Percentiles rank a stretch among this genome's conserved stretches.
These are phyloP conservation scores for Dufourea novaeangliae DNA, from an alignment of 1,140 invertebrate genomes.

Conservation along the genomic window DNA sequence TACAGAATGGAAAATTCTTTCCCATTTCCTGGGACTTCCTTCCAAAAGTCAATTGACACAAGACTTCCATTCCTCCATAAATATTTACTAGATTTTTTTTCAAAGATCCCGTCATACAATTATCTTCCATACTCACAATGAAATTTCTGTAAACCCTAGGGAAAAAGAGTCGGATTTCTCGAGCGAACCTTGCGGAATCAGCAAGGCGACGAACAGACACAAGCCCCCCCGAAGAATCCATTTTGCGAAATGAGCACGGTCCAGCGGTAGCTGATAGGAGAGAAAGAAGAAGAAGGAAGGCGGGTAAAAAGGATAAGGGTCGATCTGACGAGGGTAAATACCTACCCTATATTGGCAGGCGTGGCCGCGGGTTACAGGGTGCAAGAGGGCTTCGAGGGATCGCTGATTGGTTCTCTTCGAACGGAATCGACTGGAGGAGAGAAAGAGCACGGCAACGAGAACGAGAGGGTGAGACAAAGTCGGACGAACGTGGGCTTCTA, in stretches of 20 bases:
- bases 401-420: conserved; percentile 77
- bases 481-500: conserved; percentile 45
- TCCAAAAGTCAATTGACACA: too few relatives aligned
- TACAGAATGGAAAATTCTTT: too few relatives aligned
- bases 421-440: conserved; percentile 57
- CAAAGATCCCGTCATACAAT: too few relatives aligned
- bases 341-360: conserved; percentile 80
- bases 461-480: conserved; percentile 27
- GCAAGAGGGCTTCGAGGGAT: conserved; percentile 72
- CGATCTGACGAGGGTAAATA: conserved; percentile 75
- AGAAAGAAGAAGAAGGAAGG: conserved; percentile 65
- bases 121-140: too few relatives aligned
- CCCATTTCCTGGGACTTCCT: too few relatives aligned
- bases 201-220: conserved; percentile 38
- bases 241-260: conserved; percentile 79
- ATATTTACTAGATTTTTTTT: too few relatives aligned
- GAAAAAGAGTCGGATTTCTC: background rate
- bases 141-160: too few relatives aligned
- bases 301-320: conserved; percentile 74
- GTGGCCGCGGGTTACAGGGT: conserved; percentile 77
- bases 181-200: background rate
- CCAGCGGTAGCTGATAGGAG: conserved; percentile 60
- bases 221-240: conserved; percentile 69
- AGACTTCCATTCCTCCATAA: too few relatives aligned
- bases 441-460: conserved; percentile 18